Base-by-base conservation (phyloP, 1,140 invertebrate genomes). In the Camponotus pennsylvanicus region DNA sequence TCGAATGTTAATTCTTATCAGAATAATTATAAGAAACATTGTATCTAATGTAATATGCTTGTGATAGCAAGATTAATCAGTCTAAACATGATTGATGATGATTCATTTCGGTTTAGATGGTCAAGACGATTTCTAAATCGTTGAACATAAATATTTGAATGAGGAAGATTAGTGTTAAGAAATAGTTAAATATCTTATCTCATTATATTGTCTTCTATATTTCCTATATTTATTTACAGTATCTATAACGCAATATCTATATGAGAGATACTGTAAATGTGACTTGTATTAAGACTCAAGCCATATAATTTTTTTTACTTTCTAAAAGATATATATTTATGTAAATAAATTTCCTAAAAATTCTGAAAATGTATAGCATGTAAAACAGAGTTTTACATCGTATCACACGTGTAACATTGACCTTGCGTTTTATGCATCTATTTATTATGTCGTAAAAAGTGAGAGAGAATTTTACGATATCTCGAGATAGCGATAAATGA, bases 361-460 rank as follows among this genome's bases (percentile, higher is more conserved):
- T 11, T 18, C 40, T 76, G 8, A 18, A 76, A 37, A 42, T 40
- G 0, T 7, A 7, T 6, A 4, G 0, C 27, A 5, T 18, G 27
- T 27, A 27, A 27, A 27, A 45, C 11, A 49, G 9, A 32, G 7
- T 64, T 42, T 45, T 34, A 64, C 6, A 34, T 66, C 2, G 6
- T 63, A 32, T 63, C 15, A 40, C n/a, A 15, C 61, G 15, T 15
- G 15, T 45, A 45, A 9, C 11, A n/a, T 15, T 77, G 59, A 9
- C 73, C 57, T 76, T 76, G 52, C 13, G 3, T 57, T 40, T 77
- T 77, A 59, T n/a, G 0, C 57, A 5, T 32, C 3, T 27, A 13
- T 77, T 61, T 61, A 75, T 76, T 42, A 21, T n/a, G 32, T 27
- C 45, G 5, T 77, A 49, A 64, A 78, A 78, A 61, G 34, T 9